A percentile compares a stretch with the other conserved stretches of the same genome.
These are phyloP conservation scores for Drosophila paulistorum DNA, from an alignment of 1,140 invertebrate genomes.

Conservation along the genomic window DNA sequence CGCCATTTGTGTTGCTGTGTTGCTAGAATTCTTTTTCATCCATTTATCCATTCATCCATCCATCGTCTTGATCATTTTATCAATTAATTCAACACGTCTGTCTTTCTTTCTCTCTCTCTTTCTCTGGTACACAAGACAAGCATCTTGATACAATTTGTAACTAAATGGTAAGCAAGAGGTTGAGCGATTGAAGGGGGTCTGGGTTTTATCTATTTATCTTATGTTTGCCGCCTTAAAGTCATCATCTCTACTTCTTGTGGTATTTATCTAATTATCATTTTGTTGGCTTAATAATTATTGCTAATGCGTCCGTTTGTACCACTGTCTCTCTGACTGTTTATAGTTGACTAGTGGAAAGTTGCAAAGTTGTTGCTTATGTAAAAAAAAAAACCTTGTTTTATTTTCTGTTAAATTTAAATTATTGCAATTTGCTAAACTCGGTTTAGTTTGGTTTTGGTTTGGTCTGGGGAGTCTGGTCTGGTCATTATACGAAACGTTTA, in stretches of 20 bases:
- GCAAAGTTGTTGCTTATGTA: conserved; percentile 53
- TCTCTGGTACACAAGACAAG: conserved; percentile 28
- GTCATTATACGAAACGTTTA: conserved; percentile 38
- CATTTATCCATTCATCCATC: conserved; percentile 10
- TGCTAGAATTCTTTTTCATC: conserved; percentile 28
- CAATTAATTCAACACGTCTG: conserved; percentile 60
- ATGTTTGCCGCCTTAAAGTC: conserved; percentile 33
- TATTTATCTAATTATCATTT: conserved; percentile 67
- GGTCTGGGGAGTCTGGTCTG: conserved; percentile 20
- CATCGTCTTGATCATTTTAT: conserved; percentile 39
- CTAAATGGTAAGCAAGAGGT: conserved; percentile 23
- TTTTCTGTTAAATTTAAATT: conserved; percentile 67
- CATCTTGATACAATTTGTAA: conserved; percentile 71
- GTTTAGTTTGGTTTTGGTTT: conserved; percentile 19
- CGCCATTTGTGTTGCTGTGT: not conserved
- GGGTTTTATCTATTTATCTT: conserved; percentile 19
- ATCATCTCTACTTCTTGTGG: conserved; percentile 19
- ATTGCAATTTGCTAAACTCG: conserved; percentile 59
- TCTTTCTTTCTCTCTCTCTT: too few species aligned
- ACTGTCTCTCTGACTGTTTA: not conserved
- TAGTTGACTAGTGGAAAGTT: conserved; percentile 45
- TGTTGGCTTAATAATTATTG: conserved; percentile 54
- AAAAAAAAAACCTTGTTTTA: conserved; percentile 38
- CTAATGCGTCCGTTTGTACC: conserved; percentile 26
- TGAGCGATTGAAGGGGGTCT: not conserved